These are phyloP conservation scores for Athalia cordata DNA, from an alignment of 2,888 invertebrate genomes.

Conservation along the genomic window DNA sequence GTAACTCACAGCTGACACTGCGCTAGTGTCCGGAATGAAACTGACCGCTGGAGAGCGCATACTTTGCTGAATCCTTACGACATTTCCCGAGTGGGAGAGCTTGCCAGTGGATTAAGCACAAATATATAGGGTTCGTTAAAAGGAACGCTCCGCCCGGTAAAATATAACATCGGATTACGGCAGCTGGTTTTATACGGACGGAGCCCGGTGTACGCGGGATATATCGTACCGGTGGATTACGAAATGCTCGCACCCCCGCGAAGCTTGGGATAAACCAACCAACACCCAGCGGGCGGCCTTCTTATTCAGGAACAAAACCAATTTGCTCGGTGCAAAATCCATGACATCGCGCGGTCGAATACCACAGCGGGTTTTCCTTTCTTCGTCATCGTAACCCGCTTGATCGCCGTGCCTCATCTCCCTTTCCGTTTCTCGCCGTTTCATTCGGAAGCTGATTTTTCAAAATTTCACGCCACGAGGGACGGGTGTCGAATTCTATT, in stretches of 20 bases:
- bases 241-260: neutral
- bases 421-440: too few relatives aligned
- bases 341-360: neutral
- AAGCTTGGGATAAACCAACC: slow-evolving; percentile 1
- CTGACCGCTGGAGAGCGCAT: slow-evolving; percentile 29
- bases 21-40: slow-evolving; percentile 11
- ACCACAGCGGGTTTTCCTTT: neutral
- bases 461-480: too few relatives aligned
- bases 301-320: neutral
- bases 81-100: slow-evolving; percentile 41
- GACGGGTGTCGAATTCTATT: neutral
- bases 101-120: slow-evolving; percentile 65
- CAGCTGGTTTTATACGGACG: neutral
- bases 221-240: slow-evolving; percentile 46
- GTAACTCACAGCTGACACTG: slow-evolving; percentile 18
- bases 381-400: too few relatives aligned
- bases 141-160: slow-evolving; percentile 54
- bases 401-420: too few relatives aligned
- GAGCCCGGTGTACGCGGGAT: neutral
- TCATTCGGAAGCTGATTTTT: too few relatives aligned
- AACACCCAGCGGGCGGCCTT: neutral
- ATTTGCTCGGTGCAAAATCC: neutral
- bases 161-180: slow-evolving; percentile 44
- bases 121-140: slow-evolving; percentile 55
- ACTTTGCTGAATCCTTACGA: slow-evolving; percentile 44